These are phyloP conservation scores for Picathartes gymnocephalus DNA, from an alignment of 2,113 vertebrate species.

Conservation along the genomic window DNA sequence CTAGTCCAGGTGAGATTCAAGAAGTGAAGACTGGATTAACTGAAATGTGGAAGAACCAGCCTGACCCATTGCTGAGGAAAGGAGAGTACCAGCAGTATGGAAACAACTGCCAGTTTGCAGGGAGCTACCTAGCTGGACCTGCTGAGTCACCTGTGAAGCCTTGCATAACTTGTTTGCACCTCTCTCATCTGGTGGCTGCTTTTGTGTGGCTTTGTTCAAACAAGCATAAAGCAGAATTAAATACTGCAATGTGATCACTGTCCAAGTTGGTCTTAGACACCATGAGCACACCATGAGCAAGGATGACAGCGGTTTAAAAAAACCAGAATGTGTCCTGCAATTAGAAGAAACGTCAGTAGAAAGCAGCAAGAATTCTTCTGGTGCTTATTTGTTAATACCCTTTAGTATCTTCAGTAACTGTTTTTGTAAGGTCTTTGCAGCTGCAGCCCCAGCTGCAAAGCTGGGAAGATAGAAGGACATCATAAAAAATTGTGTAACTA, in stretches of 20 bases:
- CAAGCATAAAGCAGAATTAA: background rate
- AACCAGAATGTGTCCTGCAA: background rate
- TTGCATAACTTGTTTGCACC: background rate
- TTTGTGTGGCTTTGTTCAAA: background rate
- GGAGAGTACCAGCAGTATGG: background rate
- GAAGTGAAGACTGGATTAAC: background rate
- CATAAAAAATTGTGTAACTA: fast-evolving
- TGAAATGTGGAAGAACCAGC: background rate
- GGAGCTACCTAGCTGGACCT: background rate
- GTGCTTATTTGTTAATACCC: background rate
- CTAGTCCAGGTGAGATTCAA: background rate
- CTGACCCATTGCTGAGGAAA: background rate
- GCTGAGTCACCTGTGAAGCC: background rate
- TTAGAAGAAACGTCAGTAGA: background rate
- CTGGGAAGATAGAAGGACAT: background rate
- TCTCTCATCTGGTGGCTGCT: background rate
- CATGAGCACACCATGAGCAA: background rate
- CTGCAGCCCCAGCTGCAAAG: background rate
- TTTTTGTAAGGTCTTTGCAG: background rate
- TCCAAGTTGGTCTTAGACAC: background rate
- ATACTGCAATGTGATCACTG: background rate
- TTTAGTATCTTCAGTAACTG: background rate
- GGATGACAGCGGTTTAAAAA: background rate
- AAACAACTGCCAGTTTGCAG: background rate
- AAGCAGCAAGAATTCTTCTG: background rate